These are phyloP conservation scores for Parambassis ranga DNA, from an alignment of 2,797 vertebrate species.

Conservation along the genomic window DNA sequence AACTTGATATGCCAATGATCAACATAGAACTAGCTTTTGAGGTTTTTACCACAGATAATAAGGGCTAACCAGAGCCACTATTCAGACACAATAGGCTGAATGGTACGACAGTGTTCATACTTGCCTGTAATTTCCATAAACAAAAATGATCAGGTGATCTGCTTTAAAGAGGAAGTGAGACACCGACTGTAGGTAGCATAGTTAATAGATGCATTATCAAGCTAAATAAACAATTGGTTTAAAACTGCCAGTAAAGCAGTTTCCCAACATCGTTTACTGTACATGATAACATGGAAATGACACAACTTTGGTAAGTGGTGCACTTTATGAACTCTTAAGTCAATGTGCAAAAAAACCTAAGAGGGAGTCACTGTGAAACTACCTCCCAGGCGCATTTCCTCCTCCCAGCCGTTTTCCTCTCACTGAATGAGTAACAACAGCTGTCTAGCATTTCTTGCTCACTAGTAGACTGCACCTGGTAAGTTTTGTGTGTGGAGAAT, in stretches of 20 bases:
- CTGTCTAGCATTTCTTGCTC: constrained; percentile 61
- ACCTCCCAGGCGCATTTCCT: constrained; percentile 47
- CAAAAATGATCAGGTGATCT: not conserved
- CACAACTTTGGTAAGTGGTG: constrained; percentile 17
- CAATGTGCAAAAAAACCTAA: constrained; percentile 38
- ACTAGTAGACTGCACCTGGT: constrained; percentile 62
- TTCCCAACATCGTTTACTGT: not conserved
- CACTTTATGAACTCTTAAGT: constrained; percentile 31
- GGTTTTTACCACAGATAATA: no score
- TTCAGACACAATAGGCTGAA: no score
- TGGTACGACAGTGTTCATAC: no score
- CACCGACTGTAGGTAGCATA: no score
- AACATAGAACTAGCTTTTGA: not conserved
- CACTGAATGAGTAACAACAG: constrained; percentile 66
- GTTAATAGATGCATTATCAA: no score
- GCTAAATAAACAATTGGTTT: no score
- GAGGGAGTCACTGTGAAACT: constrained; percentile 47
- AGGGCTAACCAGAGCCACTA: no score
- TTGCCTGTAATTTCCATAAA: not conserved
- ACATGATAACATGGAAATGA: constrained; percentile 6
- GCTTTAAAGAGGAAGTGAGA: no score
- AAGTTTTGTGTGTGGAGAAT: constrained; percentile 53
- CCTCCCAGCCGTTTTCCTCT: constrained; percentile 45
- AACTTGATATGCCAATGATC: not conserved
- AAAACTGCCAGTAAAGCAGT: no score